phyloP scores from a whole-genome alignment of 2,113 vertebrate genomes.

The Cichladusa arquata region DNA sequence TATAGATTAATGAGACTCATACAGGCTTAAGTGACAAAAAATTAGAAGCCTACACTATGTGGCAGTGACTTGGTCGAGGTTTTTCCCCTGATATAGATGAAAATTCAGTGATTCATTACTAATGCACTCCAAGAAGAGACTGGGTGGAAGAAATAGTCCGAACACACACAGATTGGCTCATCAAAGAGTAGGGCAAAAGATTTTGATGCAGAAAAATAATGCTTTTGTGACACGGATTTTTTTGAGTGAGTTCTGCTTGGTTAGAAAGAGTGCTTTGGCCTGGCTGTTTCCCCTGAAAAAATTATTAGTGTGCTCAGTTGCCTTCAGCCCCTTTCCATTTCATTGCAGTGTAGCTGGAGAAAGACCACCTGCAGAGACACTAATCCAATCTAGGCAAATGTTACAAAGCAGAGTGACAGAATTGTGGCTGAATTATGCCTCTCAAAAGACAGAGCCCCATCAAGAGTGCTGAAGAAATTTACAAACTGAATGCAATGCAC shows the following conservation, averaged over 20 bases:
- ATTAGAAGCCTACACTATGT: not conserved
- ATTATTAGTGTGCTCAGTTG: fast-evolving
- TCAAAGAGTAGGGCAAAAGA: not conserved
- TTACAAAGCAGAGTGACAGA: not conserved
- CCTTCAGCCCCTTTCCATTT: not conserved
- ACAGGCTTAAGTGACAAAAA: not conserved
- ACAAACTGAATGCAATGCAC: not conserved
- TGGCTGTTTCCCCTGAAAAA: not conserved
- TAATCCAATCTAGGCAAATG: not conserved
- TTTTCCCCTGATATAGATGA: not conserved
- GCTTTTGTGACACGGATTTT: not conserved
- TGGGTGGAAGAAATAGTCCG: not conserved
- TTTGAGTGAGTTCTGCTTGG: not conserved
- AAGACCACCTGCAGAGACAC: not conserved
- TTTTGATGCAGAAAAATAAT: not conserved
- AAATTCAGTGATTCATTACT: not conserved
- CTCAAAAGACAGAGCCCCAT: not conserved
- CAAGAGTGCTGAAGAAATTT: not conserved
- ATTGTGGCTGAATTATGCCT: not conserved
- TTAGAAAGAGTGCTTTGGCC: not conserved
- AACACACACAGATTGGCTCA: not conserved
- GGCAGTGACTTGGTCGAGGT: not conserved
- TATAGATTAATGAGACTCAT: not conserved
- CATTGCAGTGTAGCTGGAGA: not conserved
- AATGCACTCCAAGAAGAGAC: not conserved